Evolutionary conservation across 1,140 invertebrate species (phyloP).

Genomic region (Rhyzopertha dominica): DNA sequence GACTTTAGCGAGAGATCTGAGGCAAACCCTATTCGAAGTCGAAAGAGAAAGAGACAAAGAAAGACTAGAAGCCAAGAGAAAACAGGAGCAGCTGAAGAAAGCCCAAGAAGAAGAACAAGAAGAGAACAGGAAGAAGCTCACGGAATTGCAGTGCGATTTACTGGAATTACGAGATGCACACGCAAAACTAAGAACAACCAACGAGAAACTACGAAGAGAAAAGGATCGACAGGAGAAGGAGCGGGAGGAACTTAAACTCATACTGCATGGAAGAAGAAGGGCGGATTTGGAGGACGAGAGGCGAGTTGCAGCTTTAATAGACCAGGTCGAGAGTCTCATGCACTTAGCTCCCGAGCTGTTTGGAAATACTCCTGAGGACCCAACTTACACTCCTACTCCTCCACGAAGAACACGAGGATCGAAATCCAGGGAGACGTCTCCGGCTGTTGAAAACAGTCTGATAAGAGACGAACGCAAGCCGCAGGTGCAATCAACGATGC

Average conservation of each 20-base stretch:
- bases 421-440: slow-evolving; percentile 59
- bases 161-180: slow-evolving; percentile 85
- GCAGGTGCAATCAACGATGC: slow-evolving; percentile 42
- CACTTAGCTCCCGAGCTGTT: slow-evolving; percentile 64
- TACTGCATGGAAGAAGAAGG: slow-evolving; percentile 50
- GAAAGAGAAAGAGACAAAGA: slow-evolving; percentile 87
- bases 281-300: slow-evolving; percentile 60
- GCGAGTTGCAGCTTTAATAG: slow-evolving; percentile 63
- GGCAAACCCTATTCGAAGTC: slow-evolving; percentile 82
- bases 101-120: slow-evolving; percentile 83
- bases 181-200: slow-evolving; percentile 85
- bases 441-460: slow-evolving; percentile 43
- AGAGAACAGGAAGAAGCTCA: slow-evolving; percentile 79
- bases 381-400: slow-evolving; percentile 51
- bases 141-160: slow-evolving; percentile 79
- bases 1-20: slow-evolving; percentile 79
- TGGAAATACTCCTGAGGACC: slow-evolving; percentile 29
- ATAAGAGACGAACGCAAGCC: slow-evolving; percentile 32
- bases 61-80: slow-evolving; percentile 76
- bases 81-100: slow-evolving; percentile 78
- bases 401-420: slow-evolving; percentile 50
- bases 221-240: slow-evolving; percentile 80
- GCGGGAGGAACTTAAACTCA: slow-evolving; percentile 60
- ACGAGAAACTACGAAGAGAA: slow-evolving; percentile 82
- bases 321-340: slow-evolving; percentile 72